Evolutionary conservation across 2,888 invertebrate genomes (phyloP).

Genomic region (Cylloceria caligata): DNA sequence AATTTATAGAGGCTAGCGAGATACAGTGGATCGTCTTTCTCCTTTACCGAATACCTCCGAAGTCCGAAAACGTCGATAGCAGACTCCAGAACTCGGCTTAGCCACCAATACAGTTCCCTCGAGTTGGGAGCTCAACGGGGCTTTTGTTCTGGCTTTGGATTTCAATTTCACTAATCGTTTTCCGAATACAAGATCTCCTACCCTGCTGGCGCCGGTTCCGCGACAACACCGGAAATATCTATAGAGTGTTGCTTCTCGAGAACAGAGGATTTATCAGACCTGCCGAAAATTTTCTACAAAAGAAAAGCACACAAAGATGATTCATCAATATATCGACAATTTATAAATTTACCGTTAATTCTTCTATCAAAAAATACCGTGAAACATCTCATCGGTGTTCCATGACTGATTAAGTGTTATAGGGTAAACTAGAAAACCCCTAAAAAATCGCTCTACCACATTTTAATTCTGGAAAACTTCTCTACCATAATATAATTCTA

Average conservation of each 20-base stretch:
- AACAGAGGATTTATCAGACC: neutral
- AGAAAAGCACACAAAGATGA: too few species aligned
- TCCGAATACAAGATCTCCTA: slow-evolving; percentile 40
- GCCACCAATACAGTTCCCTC: slow-evolving; percentile 13
- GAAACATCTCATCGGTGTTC: too few species aligned
- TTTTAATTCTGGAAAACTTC: too few species aligned
- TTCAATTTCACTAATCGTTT: slow-evolving; percentile 64
- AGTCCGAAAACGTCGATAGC: slow-evolving; percentile 35
- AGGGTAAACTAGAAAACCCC: too few species aligned
- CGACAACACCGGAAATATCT: neutral
- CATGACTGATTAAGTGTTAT: too few species aligned
- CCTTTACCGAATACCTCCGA: slow-evolving; percentile 3
- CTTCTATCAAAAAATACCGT: too few species aligned
- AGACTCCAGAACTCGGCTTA: slow-evolving; percentile 6
- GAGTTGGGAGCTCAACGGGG: slow-evolving; percentile 16
- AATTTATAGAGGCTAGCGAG: neutral
- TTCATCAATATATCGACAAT: too few species aligned
- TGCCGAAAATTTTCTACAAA: neutral
- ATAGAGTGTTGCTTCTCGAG: neutral
- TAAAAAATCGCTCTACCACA: too few species aligned
- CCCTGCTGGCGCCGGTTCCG: slow-evolving; percentile 9
- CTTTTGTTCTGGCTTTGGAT: slow-evolving; percentile 42
- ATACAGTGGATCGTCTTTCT: neutral
- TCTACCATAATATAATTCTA: too few species aligned
- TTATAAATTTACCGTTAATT: too few species aligned